phyloP scores from a whole-genome alignment of 2,113 vertebrate species.

The Erythrocercus mccallii region DNA sequence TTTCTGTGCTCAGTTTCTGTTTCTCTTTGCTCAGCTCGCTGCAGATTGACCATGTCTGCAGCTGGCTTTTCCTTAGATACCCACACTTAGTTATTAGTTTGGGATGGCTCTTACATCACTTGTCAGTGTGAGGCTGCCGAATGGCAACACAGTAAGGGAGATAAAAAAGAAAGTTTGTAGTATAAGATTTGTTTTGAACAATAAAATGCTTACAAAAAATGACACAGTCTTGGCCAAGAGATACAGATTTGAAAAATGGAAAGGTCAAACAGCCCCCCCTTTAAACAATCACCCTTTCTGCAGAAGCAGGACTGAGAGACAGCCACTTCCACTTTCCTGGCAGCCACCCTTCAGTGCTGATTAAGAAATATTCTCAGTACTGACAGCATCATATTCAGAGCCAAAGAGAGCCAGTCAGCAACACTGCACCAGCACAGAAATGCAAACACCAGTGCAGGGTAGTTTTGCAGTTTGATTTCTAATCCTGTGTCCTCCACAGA shows the following conservation, averaged over 20 bases:
- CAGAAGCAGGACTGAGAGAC: constrained; percentile 29
- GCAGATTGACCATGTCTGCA: background rate
- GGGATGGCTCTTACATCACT: background rate
- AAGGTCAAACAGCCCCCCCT: constrained; percentile 28
- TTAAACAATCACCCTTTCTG: constrained; percentile 9
- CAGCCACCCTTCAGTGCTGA: constrained; percentile 41
- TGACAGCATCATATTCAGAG: constrained; percentile 56
- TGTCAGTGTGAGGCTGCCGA: background rate
- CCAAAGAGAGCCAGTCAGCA: constrained; percentile 35
- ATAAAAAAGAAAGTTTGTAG: background rate
- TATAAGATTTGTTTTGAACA: constrained; percentile 48
- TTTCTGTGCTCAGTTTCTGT: no score
- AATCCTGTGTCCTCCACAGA: background rate
- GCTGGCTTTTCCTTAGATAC: background rate
- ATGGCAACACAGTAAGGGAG: background rate
- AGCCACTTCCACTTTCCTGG: constrained; percentile 59
- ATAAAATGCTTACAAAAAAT: constrained; percentile 45
- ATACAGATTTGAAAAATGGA: constrained; percentile 36
- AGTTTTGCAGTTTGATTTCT: constrained; percentile 13
- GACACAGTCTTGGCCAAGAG: constrained; percentile 23
- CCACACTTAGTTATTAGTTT: background rate
- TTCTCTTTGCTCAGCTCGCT: background rate
- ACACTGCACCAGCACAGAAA: background rate
- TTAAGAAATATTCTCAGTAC: constrained; percentile 59
- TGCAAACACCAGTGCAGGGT: background rate